These are phyloP conservation scores for Pluvianellus socialis DNA, from an alignment of 2,113 vertebrate species.

Conservation along the genomic window DNA sequence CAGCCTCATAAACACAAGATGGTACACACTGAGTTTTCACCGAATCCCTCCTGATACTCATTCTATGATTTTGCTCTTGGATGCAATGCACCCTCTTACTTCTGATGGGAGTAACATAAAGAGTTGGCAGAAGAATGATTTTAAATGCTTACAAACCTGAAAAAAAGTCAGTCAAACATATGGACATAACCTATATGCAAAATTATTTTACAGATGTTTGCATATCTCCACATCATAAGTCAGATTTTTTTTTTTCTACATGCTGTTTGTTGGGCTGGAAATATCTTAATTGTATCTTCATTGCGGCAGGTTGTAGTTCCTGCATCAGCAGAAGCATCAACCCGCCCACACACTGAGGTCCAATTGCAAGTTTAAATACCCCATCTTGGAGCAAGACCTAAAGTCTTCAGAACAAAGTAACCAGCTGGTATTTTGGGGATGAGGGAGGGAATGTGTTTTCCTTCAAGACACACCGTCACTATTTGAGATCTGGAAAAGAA, in stretches of 20 bases:
- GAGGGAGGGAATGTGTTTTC: background rate
- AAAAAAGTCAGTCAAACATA: constrained; percentile 73
- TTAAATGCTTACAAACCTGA: constrained; percentile 77
- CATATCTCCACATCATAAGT: constrained; percentile 28
- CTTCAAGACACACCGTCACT: background rate
- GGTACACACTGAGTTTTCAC: constrained; percentile 69
- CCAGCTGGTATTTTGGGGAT: background rate
- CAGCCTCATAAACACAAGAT: constrained; percentile 73
- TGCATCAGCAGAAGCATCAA: constrained; percentile 69
- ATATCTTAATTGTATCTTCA: constrained; percentile 46
- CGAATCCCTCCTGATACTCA: constrained; percentile 76
- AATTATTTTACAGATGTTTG: constrained; percentile 64
- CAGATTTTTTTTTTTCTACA: background rate
- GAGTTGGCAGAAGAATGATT: constrained; percentile 67
- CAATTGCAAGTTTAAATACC: constrained; percentile 54
- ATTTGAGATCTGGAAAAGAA: constrained; percentile 18
- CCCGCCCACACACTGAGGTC: constrained; percentile 52
- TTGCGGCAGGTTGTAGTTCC: constrained; percentile 48
- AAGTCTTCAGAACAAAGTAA: constrained; percentile 62
- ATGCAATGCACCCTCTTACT: constrained; percentile 73
- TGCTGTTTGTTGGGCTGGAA: constrained; percentile 56
- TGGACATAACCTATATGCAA: constrained; percentile 66
- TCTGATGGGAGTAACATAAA: constrained; percentile 60
- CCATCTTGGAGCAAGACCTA: constrained; percentile 57
- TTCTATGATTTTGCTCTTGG: constrained; percentile 73